Evolutionary conservation across 2,888 invertebrate genomes (phyloP).

Genomic region (Tipula helvola): DNA sequence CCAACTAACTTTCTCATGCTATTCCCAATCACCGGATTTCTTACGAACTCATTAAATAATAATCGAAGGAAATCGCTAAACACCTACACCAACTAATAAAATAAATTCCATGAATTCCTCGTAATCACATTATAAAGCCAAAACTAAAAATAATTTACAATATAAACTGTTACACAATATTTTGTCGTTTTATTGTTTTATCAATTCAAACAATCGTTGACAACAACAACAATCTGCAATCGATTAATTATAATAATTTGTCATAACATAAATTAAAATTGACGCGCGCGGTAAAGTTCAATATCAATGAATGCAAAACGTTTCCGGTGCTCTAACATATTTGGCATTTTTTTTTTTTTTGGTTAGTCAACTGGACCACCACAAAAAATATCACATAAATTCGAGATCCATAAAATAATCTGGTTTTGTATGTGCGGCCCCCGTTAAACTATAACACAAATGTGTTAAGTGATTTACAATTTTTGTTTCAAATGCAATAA

Average conservation of each 20-base stretch:
- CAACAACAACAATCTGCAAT: neutral
- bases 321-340: neutral
- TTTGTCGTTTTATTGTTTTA: neutral
- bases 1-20: neutral
- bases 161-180: neutral
- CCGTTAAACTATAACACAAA: neutral
- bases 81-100: neutral
- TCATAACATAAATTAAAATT: neutral
- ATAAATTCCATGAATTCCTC: neutral
- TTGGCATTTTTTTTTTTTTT: neutral
- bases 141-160: neutral
- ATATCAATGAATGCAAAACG: neutral
- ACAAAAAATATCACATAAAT: no score
- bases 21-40: neutral
- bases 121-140: neutral
- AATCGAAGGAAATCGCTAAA: neutral
- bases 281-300: neutral
- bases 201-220: neutral
- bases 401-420: no score
- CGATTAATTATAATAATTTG: constrained; percentile 4
- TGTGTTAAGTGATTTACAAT: neutral
- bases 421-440: no score
- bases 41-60: neutral
- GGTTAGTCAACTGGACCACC: neutral
- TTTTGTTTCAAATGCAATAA: neutral